These are phyloP conservation scores for Monodelphis domestica DNA, from an alignment of 2,797 vertebrate genomes.

Conservation along the genomic window DNA sequence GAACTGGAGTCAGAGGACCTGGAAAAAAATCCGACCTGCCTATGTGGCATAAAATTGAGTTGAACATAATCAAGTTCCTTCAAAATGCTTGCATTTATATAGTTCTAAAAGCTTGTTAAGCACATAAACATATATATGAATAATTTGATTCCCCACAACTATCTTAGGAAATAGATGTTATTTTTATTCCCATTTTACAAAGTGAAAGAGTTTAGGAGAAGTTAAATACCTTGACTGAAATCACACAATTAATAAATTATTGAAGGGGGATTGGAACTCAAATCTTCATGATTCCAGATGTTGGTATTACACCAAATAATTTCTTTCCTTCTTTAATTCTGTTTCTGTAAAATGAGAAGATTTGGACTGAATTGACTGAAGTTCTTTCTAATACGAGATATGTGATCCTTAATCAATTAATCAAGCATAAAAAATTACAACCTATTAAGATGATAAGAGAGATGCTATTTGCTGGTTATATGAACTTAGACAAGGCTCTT, in stretches of 20 bases:
- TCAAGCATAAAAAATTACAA: neutral
- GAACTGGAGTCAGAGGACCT: neutral
- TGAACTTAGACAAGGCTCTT: neutral
- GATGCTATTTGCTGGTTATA: neutral
- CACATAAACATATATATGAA: too few species aligned
- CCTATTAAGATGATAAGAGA: neutral
- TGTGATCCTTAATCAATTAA: neutral
- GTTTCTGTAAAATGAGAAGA: neutral
- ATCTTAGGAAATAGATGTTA: neutral
- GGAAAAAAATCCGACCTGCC: neutral
- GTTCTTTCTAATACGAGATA: neutral
- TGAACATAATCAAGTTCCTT: neutral
- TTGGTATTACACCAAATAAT: neutral
- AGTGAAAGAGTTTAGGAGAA: neutral
- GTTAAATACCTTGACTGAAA: constrained; percentile 3
- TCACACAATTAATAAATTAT: neutral
- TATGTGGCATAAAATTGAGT: neutral
- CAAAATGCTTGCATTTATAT: neutral
- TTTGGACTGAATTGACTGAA: neutral
- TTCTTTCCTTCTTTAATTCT: neutral
- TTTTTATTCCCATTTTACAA: neutral
- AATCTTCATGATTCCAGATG: constrained; percentile 2
- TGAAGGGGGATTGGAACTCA: neutral
- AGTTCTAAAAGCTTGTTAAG: neutral
- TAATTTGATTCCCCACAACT: neutral